Conservation (phyloP, 2,113 vertebrate species). For the Colius striatus region DNA sequence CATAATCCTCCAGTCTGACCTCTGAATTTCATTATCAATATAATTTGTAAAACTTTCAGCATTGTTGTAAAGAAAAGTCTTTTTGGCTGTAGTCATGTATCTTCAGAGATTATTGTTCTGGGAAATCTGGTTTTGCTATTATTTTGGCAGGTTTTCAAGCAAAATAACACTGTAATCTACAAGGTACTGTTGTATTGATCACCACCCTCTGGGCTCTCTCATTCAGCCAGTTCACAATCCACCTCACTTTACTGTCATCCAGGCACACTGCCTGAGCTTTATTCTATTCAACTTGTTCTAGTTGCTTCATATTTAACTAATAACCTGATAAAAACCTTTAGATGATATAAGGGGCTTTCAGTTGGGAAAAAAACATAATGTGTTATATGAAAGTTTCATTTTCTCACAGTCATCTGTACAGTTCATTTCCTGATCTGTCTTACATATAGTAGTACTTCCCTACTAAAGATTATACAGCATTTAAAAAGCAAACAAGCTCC, state of each 20-base stretch:
- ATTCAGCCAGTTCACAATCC: too few relatives aligned
- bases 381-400: not conserved
- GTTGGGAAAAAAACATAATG: not conserved
- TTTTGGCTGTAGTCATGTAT: not conserved
- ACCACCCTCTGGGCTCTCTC: too few relatives aligned
- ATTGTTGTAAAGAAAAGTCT: not conserved
- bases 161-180: not conserved
- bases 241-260: too few relatives aligned
- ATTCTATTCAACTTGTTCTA: not conserved
- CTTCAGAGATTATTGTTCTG: not conserved
- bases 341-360: not conserved
- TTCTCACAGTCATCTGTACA: not conserved
- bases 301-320: not conserved
- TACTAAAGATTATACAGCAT: not conserved
- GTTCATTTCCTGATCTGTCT: not conserved
- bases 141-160: not conserved
- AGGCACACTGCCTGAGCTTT: too few relatives aligned
- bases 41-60: not conserved
- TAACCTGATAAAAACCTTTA: not conserved
- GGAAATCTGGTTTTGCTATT: not conserved
- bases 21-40: not conserved
- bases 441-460: not conserved
- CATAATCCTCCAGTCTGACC: not conserved
- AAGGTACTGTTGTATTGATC: not conserved
- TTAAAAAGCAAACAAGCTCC: not conserved